Conservation (phyloP, 2,888 invertebrate genomes). For the Aphidius colemani region DNA sequence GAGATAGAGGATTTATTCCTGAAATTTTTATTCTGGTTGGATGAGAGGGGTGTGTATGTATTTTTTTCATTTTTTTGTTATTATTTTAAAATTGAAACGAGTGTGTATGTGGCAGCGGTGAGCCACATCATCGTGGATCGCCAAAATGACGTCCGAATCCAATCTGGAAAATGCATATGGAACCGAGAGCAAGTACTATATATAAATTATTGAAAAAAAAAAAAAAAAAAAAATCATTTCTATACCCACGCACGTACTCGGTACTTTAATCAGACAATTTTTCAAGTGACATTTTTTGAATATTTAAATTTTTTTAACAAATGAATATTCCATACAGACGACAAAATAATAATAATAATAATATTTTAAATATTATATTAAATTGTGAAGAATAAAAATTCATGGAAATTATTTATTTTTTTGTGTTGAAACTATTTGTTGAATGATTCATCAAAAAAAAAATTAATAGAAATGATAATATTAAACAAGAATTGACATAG, state of each 20-base stretch:
- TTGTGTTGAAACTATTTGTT: too few species aligned
- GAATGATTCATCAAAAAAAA: too few species aligned
- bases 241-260: neutral
- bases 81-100: conserved; percentile 8
- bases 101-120: conserved; percentile 1
- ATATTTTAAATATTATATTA: too few species aligned
- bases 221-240: conserved; percentile 7
- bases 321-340: conserved; percentile 1
- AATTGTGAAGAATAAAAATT: too few species aligned
- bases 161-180: conserved; percentile 39
- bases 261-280: neutral
- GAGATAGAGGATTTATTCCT: neutral
- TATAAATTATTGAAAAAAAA: conserved; percentile 15
- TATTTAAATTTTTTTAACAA: conserved; percentile 35
- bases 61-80: neutral
- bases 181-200: conserved; percentile 25
- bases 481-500: too few species aligned
- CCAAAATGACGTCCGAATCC: conserved; percentile 37
- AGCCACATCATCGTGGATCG: conserved; percentile 13
- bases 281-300: conserved; percentile 7
- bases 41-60: neutral
- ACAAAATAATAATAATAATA: neutral
- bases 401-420: too few species aligned
- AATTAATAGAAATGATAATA: too few species aligned
- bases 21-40: neutral